Evolutionary conservation across 2,888 invertebrate species (phyloP), one percentile per base, ranked within the genome.

Genomic region (Tipula vernalis): DNA sequence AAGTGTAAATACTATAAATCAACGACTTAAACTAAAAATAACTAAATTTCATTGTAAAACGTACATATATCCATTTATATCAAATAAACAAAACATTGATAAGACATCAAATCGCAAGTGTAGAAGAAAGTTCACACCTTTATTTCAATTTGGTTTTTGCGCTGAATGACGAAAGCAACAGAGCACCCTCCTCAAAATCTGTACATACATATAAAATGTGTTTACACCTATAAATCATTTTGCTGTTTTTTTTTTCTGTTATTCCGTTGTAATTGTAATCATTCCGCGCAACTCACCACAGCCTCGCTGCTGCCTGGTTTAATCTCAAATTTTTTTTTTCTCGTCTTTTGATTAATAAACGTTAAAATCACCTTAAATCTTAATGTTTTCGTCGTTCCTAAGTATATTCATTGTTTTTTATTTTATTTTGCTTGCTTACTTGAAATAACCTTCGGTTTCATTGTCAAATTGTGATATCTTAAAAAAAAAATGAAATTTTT

Each of bases 381-480:
- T 71, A 71, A 28, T 71, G 28, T 71, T 71, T 71, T 71, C 28
- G 71, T 71, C 18, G 57, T 57, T 57, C 28, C 28, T 71, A 28
- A 28, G 28, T 71, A 10, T 71, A 71, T 71, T 71, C 28, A 71
- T 8, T 6, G 10, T 39, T 71, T 3, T 28, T 71, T 51, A 28
- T 28, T 28, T 28, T 28, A 28, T 18, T 12, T 71, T 71, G 28
- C 71, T 57, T 15, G 71, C 71, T 71, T 71, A 10, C 28, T 71
- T 71, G 28, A 71, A 8, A 71, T 71, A 71, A 71, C 71, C 71
- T 71, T 71, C 71, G 71, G 71, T 71, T 71, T 71, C 71, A 71
- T 71, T 71, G 71, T 71, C 71, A 71, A 71, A 71, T 71, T 71
- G 71, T 71, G 71, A 71, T 71, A 71, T 71, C 71, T 71, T 71